These are phyloP conservation scores for Xestia xanthographa DNA, from an alignment of 2,888 invertebrate species.

Conservation along the genomic window DNA sequence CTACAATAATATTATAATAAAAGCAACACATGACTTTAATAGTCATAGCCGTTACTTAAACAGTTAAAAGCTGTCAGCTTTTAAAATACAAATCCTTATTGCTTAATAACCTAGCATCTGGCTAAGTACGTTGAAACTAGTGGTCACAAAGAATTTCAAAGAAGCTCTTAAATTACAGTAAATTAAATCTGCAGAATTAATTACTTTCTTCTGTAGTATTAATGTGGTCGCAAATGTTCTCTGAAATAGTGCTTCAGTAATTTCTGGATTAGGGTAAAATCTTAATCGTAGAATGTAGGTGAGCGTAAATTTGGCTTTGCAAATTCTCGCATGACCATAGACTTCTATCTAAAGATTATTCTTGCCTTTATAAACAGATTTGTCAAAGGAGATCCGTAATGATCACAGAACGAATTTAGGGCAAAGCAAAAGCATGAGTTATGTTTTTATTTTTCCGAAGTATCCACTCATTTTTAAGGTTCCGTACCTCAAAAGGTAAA, in stretches of 20 bases:
- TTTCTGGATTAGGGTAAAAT: neutral
- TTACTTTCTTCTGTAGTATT: constrained; percentile 28
- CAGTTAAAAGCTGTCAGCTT: constrained; percentile 15
- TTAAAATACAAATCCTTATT: constrained; percentile 32
- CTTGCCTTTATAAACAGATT: neutral
- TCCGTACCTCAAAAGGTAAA: too few species aligned
- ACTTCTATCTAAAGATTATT: neutral
- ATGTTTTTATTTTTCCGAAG: constrained; percentile 4
- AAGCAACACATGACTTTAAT: constrained; percentile 13
- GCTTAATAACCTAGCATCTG: constrained; percentile 19
- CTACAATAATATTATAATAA: constrained; percentile 9
- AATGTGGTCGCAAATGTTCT: constrained; percentile 11
- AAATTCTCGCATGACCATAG: neutral
- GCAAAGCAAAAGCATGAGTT: neutral
- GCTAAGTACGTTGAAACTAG: constrained; percentile 16
- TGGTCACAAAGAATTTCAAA: constrained; percentile 44
- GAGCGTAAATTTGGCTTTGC: neutral
- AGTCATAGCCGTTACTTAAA: neutral
- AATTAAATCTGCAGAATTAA: constrained; percentile 32
- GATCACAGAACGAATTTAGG: neutral
- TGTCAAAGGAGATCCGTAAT: neutral
- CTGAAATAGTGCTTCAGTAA: constrained; percentile 7
- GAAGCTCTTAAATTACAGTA: constrained; percentile 37
- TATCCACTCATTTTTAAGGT: neutral
- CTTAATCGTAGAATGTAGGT: neutral